A percentile compares a stretch with the other conserved stretches of the same genome.
These are phyloP conservation scores for Motacilla tschutschensis DNA, from an alignment of 2,113 vertebrate genomes.

Conservation along the genomic window DNA sequence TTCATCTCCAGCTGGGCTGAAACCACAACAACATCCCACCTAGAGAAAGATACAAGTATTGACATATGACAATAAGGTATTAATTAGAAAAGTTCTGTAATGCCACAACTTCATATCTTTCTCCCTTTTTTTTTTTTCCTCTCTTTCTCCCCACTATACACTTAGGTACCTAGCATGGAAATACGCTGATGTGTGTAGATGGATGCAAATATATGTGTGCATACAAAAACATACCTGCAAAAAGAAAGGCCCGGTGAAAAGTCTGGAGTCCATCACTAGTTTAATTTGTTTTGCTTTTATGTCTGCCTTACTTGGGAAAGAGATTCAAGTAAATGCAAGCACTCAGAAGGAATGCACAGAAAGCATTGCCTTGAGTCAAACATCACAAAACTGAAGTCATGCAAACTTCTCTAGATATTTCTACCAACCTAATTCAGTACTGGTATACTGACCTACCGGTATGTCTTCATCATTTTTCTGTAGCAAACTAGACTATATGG, in stretches of 20 bases:
- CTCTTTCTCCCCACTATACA: background rate
- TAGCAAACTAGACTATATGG: fast-evolving
- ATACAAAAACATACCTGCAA: background rate
- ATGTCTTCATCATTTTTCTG: background rate
- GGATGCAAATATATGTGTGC: background rate
- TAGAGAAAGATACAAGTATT: background rate
- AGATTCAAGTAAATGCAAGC: background rate
- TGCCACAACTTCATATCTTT: background rate
- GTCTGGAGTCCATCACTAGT: fast-evolving
- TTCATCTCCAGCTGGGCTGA: background rate
- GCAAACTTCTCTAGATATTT: background rate
- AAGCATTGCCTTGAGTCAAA: background rate
- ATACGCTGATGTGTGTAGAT: background rate
- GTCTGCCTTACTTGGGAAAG: background rate
- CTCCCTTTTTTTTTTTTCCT: background rate
- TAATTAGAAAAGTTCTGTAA: background rate
- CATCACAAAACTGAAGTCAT: background rate
- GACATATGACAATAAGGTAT: background rate
- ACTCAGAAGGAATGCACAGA: background rate
- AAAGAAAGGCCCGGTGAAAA: background rate
- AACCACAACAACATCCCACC: background rate
- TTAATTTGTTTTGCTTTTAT: background rate
- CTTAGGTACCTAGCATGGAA: background rate
- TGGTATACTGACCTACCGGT: fast-evolving
- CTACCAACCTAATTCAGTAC: background rate